Conservation (phyloP, 2,797 vertebrate species). For the Rhinophrynus dorsalis region DNA sequence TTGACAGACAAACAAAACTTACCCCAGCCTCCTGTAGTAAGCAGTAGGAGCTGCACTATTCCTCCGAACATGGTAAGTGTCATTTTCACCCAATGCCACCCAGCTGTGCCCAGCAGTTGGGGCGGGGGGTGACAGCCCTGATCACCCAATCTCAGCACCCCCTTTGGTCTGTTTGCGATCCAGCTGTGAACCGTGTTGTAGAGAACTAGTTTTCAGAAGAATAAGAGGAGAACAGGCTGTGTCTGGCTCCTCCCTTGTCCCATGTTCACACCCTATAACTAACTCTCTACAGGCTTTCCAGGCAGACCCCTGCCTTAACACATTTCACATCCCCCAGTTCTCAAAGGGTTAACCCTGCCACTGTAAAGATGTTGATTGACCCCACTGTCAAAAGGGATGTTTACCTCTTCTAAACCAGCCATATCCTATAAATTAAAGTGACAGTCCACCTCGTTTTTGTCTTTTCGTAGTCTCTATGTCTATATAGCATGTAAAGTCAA, state of each 20-base stretch:
- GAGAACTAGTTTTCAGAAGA: background rate
- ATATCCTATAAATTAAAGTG: too few species aligned
- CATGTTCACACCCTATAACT: constrained; percentile 37
- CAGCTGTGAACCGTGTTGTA: background rate
- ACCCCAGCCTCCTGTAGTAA: constrained; percentile 16
- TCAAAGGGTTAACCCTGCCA: too few species aligned
- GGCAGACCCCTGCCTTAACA: constrained; percentile 1
- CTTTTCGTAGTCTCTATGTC: too few species aligned
- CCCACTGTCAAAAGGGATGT: too few species aligned
- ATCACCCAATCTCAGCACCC: background rate
- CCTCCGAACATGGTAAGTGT: background rate
- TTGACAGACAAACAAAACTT: constrained; percentile 10
- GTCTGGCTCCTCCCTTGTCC: constrained; percentile 24
- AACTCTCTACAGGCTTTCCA: constrained; percentile 20
- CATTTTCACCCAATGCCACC: background rate
- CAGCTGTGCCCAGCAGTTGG: constrained; percentile 1
- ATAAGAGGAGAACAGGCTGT: background rate
- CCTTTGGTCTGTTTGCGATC: background rate
- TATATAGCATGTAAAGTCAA: too few species aligned
- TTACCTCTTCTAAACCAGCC: too few species aligned
- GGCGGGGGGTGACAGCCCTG: background rate
- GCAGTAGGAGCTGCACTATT: background rate
- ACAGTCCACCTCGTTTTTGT: too few species aligned
- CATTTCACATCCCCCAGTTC: too few species aligned
- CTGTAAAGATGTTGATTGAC: too few species aligned